A percentile compares a stretch with the other conserved stretches of the same genome.
Conservation (phyloP, 2,797 vertebrate genomes). For the Falco concolor region DNA sequence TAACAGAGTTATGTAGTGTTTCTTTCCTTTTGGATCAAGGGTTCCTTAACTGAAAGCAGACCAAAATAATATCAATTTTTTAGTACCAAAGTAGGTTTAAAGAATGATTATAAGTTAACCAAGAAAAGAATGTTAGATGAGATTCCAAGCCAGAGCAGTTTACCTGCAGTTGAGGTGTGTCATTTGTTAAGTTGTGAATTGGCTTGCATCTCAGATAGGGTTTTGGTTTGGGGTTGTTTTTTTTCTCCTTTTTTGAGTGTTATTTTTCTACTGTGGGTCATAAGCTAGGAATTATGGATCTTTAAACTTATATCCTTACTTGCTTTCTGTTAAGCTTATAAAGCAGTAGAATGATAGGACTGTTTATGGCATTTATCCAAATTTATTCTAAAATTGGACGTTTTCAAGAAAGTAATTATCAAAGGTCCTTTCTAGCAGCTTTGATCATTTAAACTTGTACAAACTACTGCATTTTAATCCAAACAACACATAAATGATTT, state of each 20-base stretch:
- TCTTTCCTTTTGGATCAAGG: neutral
- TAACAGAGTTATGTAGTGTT: neutral
- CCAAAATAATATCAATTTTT: neutral
- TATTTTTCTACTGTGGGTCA: neutral
- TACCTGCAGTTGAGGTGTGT: neutral
- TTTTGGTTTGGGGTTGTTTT: too few species aligned
- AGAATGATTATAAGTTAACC: neutral
- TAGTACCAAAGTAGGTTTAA: neutral
- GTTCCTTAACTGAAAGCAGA: neutral
- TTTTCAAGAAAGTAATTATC: neutral
- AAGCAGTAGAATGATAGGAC: neutral
- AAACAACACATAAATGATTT: neutral
- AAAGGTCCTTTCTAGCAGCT: neutral
- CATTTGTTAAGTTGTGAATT: neutral
- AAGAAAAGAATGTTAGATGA: neutral
- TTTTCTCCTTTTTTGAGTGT: neutral
- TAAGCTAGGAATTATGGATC: neutral
- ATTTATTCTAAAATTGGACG: neutral
- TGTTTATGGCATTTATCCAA: neutral
- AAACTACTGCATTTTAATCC: neutral
- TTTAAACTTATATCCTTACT: neutral
- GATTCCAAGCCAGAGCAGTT: neutral
- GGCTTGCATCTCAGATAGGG: neutral
- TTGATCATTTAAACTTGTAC: neutral
- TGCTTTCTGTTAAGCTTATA: neutral